phyloP scores from a whole-genome alignment of 2,113 vertebrate species.

The Passer domesticus region DNA sequence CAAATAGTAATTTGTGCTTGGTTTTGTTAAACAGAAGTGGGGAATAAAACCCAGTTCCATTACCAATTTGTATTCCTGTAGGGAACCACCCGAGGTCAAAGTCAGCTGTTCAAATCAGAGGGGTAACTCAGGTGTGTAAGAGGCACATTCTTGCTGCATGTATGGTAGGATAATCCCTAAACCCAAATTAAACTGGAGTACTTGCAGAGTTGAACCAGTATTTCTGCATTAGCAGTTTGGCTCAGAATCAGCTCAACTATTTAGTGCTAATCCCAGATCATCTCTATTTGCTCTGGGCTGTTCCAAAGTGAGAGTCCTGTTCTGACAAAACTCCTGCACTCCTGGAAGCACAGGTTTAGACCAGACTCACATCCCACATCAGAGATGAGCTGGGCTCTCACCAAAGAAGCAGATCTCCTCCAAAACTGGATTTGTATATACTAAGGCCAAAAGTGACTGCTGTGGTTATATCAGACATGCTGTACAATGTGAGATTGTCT shows the following conservation, averaged over 20 bases:
- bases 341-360: neutral
- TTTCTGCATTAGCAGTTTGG: conserved; percentile 10
- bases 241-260: conserved; percentile 8
- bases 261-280: conserved; percentile 5
- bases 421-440: neutral
- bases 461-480: neutral
- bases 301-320: neutral
- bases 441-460: neutral
- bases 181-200: neutral
- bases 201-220: neutral
- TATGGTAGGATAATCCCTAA: neutral
- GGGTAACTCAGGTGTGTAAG: neutral
- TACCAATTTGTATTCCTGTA: neutral
- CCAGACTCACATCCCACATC: neutral
- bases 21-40: neutral
- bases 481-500: neutral
- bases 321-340: neutral
- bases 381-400: neutral
- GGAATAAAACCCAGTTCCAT: neutral
- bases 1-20: neutral
- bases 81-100: neutral
- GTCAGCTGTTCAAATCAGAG: neutral
- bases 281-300: neutral
- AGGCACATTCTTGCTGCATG: neutral
- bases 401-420: neutral